These are phyloP conservation scores for Hylomyscus alleni DNA, from an alignment of 2,797 vertebrate species.

Conservation along the genomic window DNA sequence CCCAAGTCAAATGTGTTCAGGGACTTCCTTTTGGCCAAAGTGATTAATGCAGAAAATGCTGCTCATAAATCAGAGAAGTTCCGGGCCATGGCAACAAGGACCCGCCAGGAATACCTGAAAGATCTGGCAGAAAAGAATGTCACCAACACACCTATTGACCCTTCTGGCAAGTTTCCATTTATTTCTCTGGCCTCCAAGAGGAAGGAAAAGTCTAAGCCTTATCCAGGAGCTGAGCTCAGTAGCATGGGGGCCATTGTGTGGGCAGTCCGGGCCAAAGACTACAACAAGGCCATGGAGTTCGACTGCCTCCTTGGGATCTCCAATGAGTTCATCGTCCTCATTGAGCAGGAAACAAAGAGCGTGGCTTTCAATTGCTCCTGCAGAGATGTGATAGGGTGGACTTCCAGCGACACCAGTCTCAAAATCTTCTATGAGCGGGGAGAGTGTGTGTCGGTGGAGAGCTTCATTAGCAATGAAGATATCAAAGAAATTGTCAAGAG, in stretches of 20 bases:
- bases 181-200: constrained; percentile 98
- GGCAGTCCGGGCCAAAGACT: constrained; percentile 96
- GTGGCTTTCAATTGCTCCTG: constrained; percentile 98
- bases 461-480: constrained; percentile 96
- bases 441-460: constrained; percentile 96
- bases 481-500: constrained; percentile 98
- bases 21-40: constrained; percentile 98
- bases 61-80: constrained; percentile 99
- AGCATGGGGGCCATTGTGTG: constrained; percentile 96
- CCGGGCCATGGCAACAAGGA: constrained; percentile 97
- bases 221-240: constrained; percentile 95
- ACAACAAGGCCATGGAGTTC: constrained; percentile 94
- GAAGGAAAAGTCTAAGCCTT: constrained; percentile 95
- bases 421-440: constrained; percentile 98
- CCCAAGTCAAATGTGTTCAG: constrained; percentile 98
- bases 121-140: constrained; percentile 98
- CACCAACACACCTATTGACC: constrained; percentile 96
- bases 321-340: constrained; percentile 95
- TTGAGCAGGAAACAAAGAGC: constrained; percentile 95
- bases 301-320: constrained; percentile 96
- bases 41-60: constrained; percentile 98
- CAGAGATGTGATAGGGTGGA: constrained; percentile 98
- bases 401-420: constrained; percentile 94
- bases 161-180: constrained; percentile 97
- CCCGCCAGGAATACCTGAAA: constrained; percentile 97